Evolutionary conservation across 2,797 vertebrate genomes (phyloP).

Genomic region (Picus viridis): DNA sequence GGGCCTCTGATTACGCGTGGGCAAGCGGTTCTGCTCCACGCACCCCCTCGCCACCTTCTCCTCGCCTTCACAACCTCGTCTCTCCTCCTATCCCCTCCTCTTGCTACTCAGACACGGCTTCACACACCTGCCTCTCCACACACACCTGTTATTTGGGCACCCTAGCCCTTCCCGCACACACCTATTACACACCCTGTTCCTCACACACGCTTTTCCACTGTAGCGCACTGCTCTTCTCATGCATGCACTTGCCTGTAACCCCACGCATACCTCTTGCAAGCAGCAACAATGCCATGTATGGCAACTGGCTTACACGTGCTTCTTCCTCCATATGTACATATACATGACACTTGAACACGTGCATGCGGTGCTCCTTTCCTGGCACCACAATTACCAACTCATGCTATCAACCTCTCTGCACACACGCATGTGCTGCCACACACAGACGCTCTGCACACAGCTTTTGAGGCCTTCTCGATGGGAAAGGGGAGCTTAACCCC

Average conservation of each 20-base stretch:
- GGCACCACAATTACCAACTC: accelerated
- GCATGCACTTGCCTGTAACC: accelerated
- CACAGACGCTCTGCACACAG: accelerated
- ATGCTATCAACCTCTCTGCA: accelerated
- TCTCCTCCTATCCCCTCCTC: not conserved
- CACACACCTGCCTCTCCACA: not conserved
- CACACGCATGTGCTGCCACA: accelerated
- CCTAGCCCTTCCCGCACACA: not conserved
- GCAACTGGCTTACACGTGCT: accelerated
- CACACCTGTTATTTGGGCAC: not conserved
- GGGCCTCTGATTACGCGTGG: not conserved
- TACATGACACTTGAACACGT: accelerated
- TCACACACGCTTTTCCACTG: not conserved
- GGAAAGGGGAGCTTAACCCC: not conserved
- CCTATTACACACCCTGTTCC: not conserved
- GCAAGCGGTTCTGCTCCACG: accelerated
- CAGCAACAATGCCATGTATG: too few species aligned
- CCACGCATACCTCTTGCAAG: not conserved
- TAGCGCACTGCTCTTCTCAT: accelerated
- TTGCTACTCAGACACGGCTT: not conserved
- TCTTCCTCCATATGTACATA: accelerated
- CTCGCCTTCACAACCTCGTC: too few species aligned
- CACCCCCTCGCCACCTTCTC: too few species aligned
- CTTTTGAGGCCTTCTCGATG: not conserved
- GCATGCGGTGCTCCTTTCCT: accelerated